A percentile compares a stretch with the other conserved stretches of the same genome.
These are phyloP conservation scores for Acanthoscelides obtectus DNA, from an alignment of 2,888 invertebrate species.

Conservation along the genomic window DNA sequence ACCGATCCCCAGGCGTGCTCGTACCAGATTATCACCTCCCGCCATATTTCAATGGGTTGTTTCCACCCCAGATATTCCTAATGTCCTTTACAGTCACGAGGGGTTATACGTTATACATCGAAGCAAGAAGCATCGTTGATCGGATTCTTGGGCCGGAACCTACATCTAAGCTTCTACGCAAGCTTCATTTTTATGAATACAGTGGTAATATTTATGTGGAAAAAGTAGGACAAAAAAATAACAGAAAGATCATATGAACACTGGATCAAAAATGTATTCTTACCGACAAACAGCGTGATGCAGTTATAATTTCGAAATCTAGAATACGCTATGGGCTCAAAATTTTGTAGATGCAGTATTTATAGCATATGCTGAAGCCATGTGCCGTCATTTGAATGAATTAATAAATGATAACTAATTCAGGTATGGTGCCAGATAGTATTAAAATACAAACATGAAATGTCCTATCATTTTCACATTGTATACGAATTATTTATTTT, in stretches of 20 bases:
- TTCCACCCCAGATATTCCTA: slow-evolving; percentile 11
- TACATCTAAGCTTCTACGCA: neutral
- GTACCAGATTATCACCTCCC: neutral
- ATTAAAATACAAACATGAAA: neutral
- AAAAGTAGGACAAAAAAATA: no score
- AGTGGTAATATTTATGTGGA: no score
- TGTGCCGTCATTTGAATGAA: no score
- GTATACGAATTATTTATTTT: neutral
- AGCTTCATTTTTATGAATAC: no score
- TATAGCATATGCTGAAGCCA: no score
- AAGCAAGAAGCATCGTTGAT: neutral
- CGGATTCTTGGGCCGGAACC: neutral
- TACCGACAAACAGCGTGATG: no score
- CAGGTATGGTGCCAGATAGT: neutral
- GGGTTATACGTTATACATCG: neutral
- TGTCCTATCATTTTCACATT: neutral
- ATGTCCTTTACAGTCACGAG: slow-evolving; percentile 8
- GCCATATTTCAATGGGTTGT: slow-evolving; percentile 6
- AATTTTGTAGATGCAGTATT: no score
- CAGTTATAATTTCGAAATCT: no score
- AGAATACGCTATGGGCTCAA: no score
- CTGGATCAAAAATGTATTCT: no score
- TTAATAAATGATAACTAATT: neutral
- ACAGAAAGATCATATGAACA: no score
- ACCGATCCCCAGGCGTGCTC: neutral